Base-by-base conservation (phyloP, 2,888 invertebrate species). In the Spilosoma lubricipeda region DNA sequence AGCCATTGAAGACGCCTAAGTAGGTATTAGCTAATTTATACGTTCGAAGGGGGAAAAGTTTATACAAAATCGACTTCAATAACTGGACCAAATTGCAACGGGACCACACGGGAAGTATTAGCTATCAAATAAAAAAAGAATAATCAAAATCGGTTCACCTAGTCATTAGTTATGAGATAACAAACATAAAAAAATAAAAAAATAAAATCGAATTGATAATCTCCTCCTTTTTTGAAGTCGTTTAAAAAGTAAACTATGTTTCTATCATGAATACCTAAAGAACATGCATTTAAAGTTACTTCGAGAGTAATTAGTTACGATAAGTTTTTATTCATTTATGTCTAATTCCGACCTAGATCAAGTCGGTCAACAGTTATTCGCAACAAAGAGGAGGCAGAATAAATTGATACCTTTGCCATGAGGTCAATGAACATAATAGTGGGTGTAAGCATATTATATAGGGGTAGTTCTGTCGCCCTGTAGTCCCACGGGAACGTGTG, bases 401-500 rank as follows among this genome's bases (percentile, higher is more conserved):
- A 75, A 78, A 59, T 86, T 77, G 45, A 59, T 88, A 95, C 96
- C 92, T 95, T 96, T 48, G 97, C 97, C 96, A 97, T 97, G 76
- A 97, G 92, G 83, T 98, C 97, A 79, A 98, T 97, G 89, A 98
- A 97, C 72, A 96, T 90, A 23, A 97, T 97, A 30, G 97, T 97
- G n/a, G 97, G 95, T 80, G 98, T 98, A 33, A 97, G 93, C 93
- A 95, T 94, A 82, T 96, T 96, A 90, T 96, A 96, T 67, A 96
- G 92, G 59, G 97, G 97, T 80, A 97, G 95, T 88, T 98, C 97
- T 20, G 97, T 96, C 56, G 97, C 97, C 84, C 97, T 96, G 95
- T 98, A 98, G 93, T 98, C 98, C 96, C 97, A 97, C 5, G 98
- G 97, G 95, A 97, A 98, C 4, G 96, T 96, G 94, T 98, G 98